These are phyloP conservation scores for Oxyteleia sp. DNA, from an alignment of 2,888 invertebrate genomes.

Conservation along the genomic window DNA sequence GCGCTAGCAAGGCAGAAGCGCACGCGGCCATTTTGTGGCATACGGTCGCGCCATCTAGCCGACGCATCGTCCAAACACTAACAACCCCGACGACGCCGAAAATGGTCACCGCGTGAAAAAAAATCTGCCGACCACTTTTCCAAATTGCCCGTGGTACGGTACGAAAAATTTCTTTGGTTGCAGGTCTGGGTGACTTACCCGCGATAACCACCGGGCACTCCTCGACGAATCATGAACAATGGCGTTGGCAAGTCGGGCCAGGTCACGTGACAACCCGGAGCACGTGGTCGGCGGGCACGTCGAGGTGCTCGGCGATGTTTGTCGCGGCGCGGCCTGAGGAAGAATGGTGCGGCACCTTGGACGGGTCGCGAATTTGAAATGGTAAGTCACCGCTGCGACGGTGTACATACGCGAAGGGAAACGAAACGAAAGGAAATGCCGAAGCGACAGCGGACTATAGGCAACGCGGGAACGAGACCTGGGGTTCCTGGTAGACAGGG, in stretches of 20 bases:
- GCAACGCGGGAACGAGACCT: slow-evolving; percentile 74
- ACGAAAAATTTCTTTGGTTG: slow-evolving; percentile 2
- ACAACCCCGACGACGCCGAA: not conserved
- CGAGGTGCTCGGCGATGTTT: slow-evolving; percentile 74
- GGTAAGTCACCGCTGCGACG: slow-evolving; percentile 77
- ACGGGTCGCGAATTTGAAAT: slow-evolving; percentile 79
- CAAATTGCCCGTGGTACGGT: no score
- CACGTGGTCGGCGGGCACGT: slow-evolving; percentile 55
- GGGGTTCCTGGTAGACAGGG: slow-evolving; percentile 87
- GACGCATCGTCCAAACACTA: not conserved
- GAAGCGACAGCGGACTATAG: slow-evolving; percentile 71
- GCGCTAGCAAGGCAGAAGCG: slow-evolving; percentile 6
- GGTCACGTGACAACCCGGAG: slow-evolving; percentile 56
- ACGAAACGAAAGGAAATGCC: slow-evolving; percentile 75
- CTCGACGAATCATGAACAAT: not conserved
- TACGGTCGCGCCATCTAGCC: slow-evolving; percentile 59
- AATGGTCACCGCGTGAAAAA: slow-evolving; percentile 3
- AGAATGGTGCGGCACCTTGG: slow-evolving; percentile 77
- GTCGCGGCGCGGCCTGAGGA: slow-evolving; percentile 78
- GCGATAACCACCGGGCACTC: slow-evolving; percentile 17
- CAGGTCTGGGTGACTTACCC: slow-evolving; percentile 48
- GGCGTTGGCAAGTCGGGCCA: not conserved
- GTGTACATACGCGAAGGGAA: slow-evolving; percentile 74
- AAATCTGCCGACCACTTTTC: slow-evolving; percentile 8
- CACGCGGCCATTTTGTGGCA: slow-evolving; percentile 61